Base-by-base conservation (phyloP, 2,797 vertebrate genomes). In the Paramormyrops hopkinsi region DNA sequence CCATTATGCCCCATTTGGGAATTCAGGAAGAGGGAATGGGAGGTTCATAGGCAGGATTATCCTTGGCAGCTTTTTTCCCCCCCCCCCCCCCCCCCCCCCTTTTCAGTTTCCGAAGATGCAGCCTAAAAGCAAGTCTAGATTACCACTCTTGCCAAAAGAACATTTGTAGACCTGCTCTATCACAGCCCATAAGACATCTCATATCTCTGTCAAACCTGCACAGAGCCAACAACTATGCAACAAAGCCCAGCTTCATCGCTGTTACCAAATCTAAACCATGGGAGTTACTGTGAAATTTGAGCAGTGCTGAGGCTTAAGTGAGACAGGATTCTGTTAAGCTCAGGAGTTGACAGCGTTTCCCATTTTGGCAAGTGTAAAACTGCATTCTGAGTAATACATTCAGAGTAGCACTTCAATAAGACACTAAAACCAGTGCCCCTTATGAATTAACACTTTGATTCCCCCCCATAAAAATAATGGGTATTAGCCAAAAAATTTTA, bases 21-120 rank as follows among this genome's bases (percentile, higher is more conserved):
- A 48, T 86, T 54, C 17, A 25, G 14, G 11, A 33, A 19, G 83
- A 33, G 87, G 87, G 88, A n/a, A 41, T n/a, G 86, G 25, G 11
- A 17, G 82, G 86, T 6, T 79, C 90, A 51, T 62, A 90, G 88
- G 73, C 56, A 90, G 56, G 87, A 88, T 91, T 92, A 94, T 93
- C 92, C 91, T 93, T 94, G 92, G 94, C 93, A 92, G 41, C 90
- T 90, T 91, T 65, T 84, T 91, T 92, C 91, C 93, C 92, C 90
- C 89, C 92, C 51, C 88, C 91, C 93, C 92, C 93, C 92, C 41
- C 44, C 44, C 44, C 44, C 44, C 4, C 41, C 41, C 0, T 6
- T 44, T 46, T 46, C 19, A 29, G 56, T 86, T 51, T 89, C 69
- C 17, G 44, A 86, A 65, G 56, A 48, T 51, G 46, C 88, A 86